Evolutionary conservation across 2,888 invertebrate genomes (phyloP), one percentile per base, ranked within the genome.

Genomic region (Chrysina gloriosa): DNA sequence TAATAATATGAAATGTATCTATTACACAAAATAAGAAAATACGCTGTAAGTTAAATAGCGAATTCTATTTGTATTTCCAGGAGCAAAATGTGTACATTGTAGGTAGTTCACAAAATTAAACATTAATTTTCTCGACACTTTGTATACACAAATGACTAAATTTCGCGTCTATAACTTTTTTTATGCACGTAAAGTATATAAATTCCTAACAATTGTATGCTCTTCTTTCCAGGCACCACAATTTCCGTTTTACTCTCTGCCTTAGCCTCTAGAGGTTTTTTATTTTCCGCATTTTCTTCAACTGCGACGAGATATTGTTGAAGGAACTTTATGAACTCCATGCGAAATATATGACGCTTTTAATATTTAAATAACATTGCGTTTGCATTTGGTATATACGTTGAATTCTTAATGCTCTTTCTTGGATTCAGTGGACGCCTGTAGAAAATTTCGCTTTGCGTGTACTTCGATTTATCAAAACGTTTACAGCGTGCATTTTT

Each of bases 291-390:
- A 29, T 29, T 52, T 31, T n/a, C 52, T 31, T 31, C 52, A 52
- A 52, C 31, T 31, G 52, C 52, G n/a, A 31, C 52, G 31, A 9
- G 29, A 52, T 31, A 52, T 52, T 52, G 52, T 31, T 52, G 31
- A 31, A 52, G 19, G 52, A 31, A 52, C 31, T 52, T 52, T 52
- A 52, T 52, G 52, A 52, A 52, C 31, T 52, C 16, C 19, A 31
- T 52, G 52, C 31, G 52, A 52, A 52, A 52, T 52, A 52, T 52
- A 52, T 52, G 52, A 31, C 52, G 52, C 31, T 31, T 52, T 52
- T 52, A 52, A 52, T 52, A 52, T 52, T 52, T 52, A 52, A 52
- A 52, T 52, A 52, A 31, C 52, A 52, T 52, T 19, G 34, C 31
- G 16, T 29, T 19, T 52, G 52, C 52, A 52, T 52, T 52, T 52